Base-by-base conservation (phyloP, 2,888 invertebrate genomes). In the Drosophila macrospina region DNA sequence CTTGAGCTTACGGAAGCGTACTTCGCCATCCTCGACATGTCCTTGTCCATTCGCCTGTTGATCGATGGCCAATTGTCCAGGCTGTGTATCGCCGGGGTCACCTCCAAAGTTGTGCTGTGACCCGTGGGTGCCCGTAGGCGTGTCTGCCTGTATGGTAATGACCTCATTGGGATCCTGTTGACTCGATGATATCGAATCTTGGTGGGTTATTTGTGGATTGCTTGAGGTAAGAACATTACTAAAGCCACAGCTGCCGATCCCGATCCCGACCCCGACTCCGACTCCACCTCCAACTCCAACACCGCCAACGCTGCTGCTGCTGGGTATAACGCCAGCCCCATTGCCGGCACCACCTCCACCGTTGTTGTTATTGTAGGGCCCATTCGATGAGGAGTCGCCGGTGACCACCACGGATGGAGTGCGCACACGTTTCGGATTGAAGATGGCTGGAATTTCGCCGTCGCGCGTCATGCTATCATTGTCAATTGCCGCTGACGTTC, bases 401-500 rank as follows among this genome's bases (percentile, higher is more conserved):
- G 95, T 95, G 77, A 95, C 94, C 86, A 95, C 95, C 75, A 95
- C 95, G 59, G 95, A 95, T 74, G 95, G 95, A 65, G 95, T 93
- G 70, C 95, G 93, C 62, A 94, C 94, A 78, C 95, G 93, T 90
- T 94, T 94, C 44, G 96, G 96, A 92, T 96, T 96, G 92, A 96
- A 96, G 90, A 96, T 96, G 78, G 96, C 96, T 78, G 96, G 95
- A 92, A 96, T 94, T 91, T 96, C 96, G 86, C 95, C 95, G 93
- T 95, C 95, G 80, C 95, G 93, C 78, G 94, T 95, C 95, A 95
- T 95, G 55, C 82, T 91, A 80, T 86, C 85, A 88, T 77, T 79
- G 60, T 50, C 54, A 36, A 62, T 41, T 30, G 16, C 39, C 63
- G 32, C 55, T 70, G 24, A 48, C 47, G 48, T 66, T 62, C 72